Conservation (phyloP, 1,140 invertebrate genomes). For the Sarcophaga bullata region DNA sequence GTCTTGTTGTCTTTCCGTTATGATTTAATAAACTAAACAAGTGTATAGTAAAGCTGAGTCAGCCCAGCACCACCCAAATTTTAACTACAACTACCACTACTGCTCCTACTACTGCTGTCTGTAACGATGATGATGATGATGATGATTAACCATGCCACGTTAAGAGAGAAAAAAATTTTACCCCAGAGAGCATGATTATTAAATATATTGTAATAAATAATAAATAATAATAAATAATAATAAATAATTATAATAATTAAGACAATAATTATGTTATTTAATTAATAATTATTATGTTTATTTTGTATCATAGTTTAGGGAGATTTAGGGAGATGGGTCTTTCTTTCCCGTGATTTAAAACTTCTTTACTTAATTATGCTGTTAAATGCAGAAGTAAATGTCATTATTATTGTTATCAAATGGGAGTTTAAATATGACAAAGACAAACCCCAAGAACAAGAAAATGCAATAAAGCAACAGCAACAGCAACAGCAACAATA, state of each 20-base stretch:
- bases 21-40: slow-evolving; percentile 30
- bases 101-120: no score
- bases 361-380: neutral
- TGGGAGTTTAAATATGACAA: neutral
- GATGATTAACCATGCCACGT: no score
- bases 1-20: slow-evolving; percentile 3
- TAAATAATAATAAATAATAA: no score
- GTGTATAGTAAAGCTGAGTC: slow-evolving; percentile 34
- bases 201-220: neutral
- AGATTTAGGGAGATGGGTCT: no score
- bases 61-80: slow-evolving; percentile 36
- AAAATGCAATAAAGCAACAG: no score
- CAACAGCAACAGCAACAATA: no score
- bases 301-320: no score
- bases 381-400: neutral
- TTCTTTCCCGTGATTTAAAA: neutral
- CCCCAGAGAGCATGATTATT: neutral
- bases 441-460: no score
- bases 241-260: no score
- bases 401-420: slow-evolving; percentile 21
- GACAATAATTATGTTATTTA: no score
- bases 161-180: neutral
- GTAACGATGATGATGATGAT: neutral
- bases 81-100: neutral
- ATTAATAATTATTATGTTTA: no score